phyloP scores from a whole-genome alignment of 2,113 vertebrate species.

The Stegastes partitus region DNA sequence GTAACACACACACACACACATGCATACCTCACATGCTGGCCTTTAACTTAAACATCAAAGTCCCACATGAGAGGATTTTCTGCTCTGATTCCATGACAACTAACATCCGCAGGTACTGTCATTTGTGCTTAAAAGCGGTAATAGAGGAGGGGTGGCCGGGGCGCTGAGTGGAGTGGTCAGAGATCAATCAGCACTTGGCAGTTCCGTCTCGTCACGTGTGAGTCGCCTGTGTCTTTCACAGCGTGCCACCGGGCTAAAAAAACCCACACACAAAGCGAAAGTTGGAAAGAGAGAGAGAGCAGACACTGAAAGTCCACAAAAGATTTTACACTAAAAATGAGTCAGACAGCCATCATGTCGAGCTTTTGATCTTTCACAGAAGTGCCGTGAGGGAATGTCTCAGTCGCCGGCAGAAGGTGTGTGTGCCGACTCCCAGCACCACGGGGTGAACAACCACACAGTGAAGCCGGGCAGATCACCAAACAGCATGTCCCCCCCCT shows the following conservation, averaged over 20 bases:
- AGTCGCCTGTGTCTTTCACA: neutral
- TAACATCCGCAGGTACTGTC: slow-evolving; percentile 46
- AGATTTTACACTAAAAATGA: slow-evolving; percentile 43
- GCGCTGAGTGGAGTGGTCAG: neutral
- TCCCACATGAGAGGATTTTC: slow-evolving; percentile 21
- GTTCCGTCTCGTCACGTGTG: slow-evolving; percentile 7
- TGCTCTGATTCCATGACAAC: slow-evolving; percentile 62
- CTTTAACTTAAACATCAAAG: slow-evolving; percentile 53
- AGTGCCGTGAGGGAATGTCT: slow-evolving; percentile 41
- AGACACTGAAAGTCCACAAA: slow-evolving; percentile 38
- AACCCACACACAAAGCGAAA: neutral
- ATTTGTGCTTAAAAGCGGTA: slow-evolving; percentile 12
- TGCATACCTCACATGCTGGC: neutral
- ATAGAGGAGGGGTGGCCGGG: slow-evolving; percentile 2
- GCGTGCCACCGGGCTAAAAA: neutral
- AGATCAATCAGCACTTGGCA: slow-evolving; percentile 16
- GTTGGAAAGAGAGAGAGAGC: neutral
- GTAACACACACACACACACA: neutral
- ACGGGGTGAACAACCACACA: slow-evolving; percentile 28
- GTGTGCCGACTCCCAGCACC: slow-evolving; percentile 44
- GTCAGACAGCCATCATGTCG: slow-evolving; percentile 48
- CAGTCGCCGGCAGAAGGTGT: slow-evolving; percentile 30
- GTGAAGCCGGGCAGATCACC: slow-evolving; percentile 39
- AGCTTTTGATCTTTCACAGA: slow-evolving; percentile 64
- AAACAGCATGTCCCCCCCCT: slow-evolving; percentile 33